Percentiles rank a stretch among this genome's conserved stretches.
Evolutionary conservation across 1,140 invertebrate genomes (phyloP).

Genomic region (Stenopsyche tienmushanensis): DNA sequence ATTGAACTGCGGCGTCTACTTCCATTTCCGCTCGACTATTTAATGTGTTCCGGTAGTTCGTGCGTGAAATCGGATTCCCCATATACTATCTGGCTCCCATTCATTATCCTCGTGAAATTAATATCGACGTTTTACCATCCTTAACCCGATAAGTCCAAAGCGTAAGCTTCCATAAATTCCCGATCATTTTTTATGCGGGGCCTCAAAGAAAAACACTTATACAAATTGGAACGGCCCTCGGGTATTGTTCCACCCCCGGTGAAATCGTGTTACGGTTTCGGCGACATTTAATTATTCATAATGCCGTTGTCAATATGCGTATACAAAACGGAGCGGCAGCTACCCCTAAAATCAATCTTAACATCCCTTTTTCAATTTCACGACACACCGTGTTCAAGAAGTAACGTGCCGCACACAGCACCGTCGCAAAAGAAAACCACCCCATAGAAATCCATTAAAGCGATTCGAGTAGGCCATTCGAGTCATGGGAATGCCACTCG

Average conservation of each 20-base stretch:
- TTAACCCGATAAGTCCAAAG: too few relatives aligned
- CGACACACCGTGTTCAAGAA: not conserved
- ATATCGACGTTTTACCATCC: too few relatives aligned
- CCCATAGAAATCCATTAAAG: slow-evolving; percentile 20
- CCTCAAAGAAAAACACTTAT: too few relatives aligned
- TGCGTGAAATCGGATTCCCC: slow-evolving; percentile 1
- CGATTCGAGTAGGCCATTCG: slow-evolving; percentile 26
- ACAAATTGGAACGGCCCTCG: too few relatives aligned
- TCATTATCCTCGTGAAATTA: too few relatives aligned
- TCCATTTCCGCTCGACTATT: slow-evolving; percentile 12
- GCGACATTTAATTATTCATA: slow-evolving; percentile 14
- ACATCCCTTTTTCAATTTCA: not conserved
- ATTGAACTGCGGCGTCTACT: not conserved
- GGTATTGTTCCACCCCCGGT: not conserved
- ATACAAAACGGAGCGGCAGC: not conserved
- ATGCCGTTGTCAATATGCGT: not conserved
- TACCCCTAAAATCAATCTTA: slow-evolving; percentile 15
- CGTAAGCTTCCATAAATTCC: too few relatives aligned
- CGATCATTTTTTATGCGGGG: too few relatives aligned
- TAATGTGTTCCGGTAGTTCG: too few relatives aligned
- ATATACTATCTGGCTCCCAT: too few relatives aligned
- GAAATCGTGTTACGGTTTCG: not conserved
- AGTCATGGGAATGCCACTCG: slow-evolving; percentile 11
- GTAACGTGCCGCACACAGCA: not conserved
- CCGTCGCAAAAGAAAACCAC: slow-evolving; percentile 2